Percentiles rank a stretch among this genome's conserved stretches.
These are phyloP conservation scores for Leptinotarsa rubiginosa DNA, from an alignment of 2,888 invertebrate genomes.

Conservation along the genomic window DNA sequence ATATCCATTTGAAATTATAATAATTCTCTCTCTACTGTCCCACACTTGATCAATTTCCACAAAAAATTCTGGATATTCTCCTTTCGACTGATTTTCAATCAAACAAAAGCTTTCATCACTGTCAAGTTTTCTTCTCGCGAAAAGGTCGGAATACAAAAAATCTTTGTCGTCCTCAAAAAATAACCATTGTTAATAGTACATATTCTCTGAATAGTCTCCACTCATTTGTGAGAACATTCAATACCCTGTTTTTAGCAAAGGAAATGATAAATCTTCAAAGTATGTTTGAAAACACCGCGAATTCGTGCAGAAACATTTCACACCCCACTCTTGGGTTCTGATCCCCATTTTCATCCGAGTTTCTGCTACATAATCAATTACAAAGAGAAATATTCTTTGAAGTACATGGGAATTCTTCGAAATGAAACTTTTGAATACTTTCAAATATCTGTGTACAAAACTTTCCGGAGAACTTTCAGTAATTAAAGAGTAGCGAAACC, in stretches of 20 bases:
- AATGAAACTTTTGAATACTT: slow-evolving; percentile 40
- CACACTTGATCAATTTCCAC: too few relatives aligned
- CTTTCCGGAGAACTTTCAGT: slow-evolving; percentile 41
- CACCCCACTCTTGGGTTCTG: slow-evolving; percentile 15
- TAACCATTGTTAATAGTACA: neutral
- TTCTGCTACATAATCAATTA: slow-evolving; percentile 33
- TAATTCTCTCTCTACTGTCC: too few relatives aligned
- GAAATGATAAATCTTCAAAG: slow-evolving; percentile 6
- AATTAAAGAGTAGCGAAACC: slow-evolving; percentile 44
- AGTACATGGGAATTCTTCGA: slow-evolving; percentile 33
- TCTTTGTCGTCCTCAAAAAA: neutral
- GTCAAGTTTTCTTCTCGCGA: too few relatives aligned
- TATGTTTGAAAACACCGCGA: slow-evolving; percentile 2
- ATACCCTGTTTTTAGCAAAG: neutral
- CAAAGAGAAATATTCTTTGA: slow-evolving; percentile 39
- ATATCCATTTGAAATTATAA: too few relatives aligned
- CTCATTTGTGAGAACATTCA: neutral
- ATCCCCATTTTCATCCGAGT: slow-evolving; percentile 29
- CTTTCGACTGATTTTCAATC: too few relatives aligned
- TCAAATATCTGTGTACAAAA: slow-evolving; percentile 44
- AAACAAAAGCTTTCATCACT: too few relatives aligned
- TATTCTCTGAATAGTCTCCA: neutral
- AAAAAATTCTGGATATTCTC: too few relatives aligned
- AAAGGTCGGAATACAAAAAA: too few relatives aligned
- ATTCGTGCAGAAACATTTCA: slow-evolving; percentile 13